A percentile compares a stretch with the other conserved stretches of the same genome.
phyloP scores from a whole-genome alignment of 2,797 vertebrate species.

The Remorina albescens region DNA sequence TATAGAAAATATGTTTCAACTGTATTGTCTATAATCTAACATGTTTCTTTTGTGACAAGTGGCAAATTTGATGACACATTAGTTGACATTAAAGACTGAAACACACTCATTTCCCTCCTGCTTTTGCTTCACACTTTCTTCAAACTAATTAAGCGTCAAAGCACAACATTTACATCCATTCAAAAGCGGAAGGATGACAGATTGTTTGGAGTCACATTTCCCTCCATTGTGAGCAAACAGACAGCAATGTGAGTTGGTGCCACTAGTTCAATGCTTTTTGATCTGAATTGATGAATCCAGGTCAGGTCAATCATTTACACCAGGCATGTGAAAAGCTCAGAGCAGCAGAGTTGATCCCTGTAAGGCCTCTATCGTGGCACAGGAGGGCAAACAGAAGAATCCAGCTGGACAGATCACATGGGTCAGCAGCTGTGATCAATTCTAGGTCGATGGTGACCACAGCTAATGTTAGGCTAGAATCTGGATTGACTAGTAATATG shows the following conservation, averaged over 20 bases:
- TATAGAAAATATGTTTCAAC: slow-evolving; percentile 62
- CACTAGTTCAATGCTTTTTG: slow-evolving; percentile 52
- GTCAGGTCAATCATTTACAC: slow-evolving; percentile 69
- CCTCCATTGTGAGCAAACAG: slow-evolving; percentile 35
- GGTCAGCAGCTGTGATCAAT: slow-evolving; percentile 60
- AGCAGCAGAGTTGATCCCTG: slow-evolving; percentile 26
- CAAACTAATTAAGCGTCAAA: slow-evolving; percentile 33
- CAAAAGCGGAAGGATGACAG: slow-evolving; percentile 22
- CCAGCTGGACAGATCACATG: slow-evolving; percentile 39
- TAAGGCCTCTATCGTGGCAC: not conserved
- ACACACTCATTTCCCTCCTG: slow-evolving; percentile 5
- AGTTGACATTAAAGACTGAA: no score
- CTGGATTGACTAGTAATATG: slow-evolving; percentile 48
- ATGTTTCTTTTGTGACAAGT: no score
- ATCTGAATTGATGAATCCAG: slow-evolving; percentile 60
- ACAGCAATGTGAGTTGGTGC: slow-evolving; percentile 40
- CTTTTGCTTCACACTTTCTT: slow-evolving; percentile 14
- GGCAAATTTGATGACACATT: slow-evolving; percentile 18
- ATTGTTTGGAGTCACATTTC: slow-evolving; percentile 6
- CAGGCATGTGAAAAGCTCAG: slow-evolving; percentile 31
- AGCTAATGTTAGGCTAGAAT: slow-evolving; percentile 56
- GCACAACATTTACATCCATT: slow-evolving; percentile 33
- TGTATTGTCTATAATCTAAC: no score
- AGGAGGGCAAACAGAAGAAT: slow-evolving; percentile 36
- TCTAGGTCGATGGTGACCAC: slow-evolving; percentile 62